Evolutionary conservation across 1,140 invertebrate genomes (phyloP).

Genomic region (Drosophila arizonae): DNA sequence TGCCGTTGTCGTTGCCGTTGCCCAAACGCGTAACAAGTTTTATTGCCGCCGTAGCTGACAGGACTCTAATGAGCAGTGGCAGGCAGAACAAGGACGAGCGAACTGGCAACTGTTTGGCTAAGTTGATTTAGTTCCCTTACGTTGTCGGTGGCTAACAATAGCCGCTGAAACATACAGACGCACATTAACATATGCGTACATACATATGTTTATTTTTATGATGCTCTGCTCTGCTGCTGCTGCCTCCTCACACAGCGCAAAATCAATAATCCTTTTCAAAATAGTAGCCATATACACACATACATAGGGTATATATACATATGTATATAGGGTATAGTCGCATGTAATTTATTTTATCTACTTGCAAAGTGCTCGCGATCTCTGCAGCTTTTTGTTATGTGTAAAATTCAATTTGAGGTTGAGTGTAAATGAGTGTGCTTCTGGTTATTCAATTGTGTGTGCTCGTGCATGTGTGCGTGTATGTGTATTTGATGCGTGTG

Average conservation of each 20-base stretch:
- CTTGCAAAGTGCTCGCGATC: slow-evolving; percentile 35
- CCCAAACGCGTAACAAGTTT: slow-evolving; percentile 25
- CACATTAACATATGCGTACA: slow-evolving; percentile 4
- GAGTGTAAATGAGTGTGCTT: slow-evolving; percentile 28
- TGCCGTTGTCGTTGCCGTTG: slow-evolving; percentile 19
- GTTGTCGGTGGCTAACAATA: slow-evolving; percentile 28
- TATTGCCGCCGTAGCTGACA: slow-evolving; percentile 33
- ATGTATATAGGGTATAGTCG: slow-evolving; percentile 14
- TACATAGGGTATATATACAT: background rate
- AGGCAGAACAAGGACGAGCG: background rate
- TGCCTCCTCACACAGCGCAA: slow-evolving; percentile 25
- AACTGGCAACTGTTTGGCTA: slow-evolving; percentile 31
- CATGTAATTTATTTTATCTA: slow-evolving; percentile 60
- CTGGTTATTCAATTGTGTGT: slow-evolving; percentile 7
- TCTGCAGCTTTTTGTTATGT: slow-evolving; percentile 60
- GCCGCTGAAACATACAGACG: background rate
- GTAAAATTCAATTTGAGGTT: slow-evolving; percentile 70
- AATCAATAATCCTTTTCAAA: slow-evolving; percentile 72
- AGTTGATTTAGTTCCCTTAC: slow-evolving; percentile 25
- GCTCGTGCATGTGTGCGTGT: slow-evolving; percentile 12
- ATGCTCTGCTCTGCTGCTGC: slow-evolving; percentile 7
- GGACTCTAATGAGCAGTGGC: slow-evolving; percentile 42
- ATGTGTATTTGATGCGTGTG: slow-evolving; percentile 15
- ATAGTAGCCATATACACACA: slow-evolving; percentile 10
- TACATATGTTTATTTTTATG: slow-evolving; percentile 13